Evolutionary conservation across 1,140 invertebrate species (phyloP).

Genomic region (Tribolium castaneum): DNA sequence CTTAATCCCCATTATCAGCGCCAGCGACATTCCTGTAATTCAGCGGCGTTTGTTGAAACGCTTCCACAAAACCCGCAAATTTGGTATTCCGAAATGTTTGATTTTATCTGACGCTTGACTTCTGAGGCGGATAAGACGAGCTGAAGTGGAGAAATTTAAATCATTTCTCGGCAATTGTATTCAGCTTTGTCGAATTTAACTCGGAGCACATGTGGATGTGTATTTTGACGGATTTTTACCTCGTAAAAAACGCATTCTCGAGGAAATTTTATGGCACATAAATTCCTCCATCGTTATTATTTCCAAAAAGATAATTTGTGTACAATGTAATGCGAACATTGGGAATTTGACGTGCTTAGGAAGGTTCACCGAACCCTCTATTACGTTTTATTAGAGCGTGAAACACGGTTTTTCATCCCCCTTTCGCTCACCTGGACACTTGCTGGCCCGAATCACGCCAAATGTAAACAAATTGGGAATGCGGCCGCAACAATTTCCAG

Average conservation of each 20-base stretch:
- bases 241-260: conserved; percentile 18
- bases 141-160: conserved; percentile 6
- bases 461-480: background rate
- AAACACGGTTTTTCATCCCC: conserved; percentile 16
- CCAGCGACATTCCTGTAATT: background rate
- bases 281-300: conserved; percentile 20
- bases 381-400: conserved; percentile 27
- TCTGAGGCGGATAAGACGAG: background rate
- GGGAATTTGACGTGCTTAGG: background rate
- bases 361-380: conserved; percentile 2
- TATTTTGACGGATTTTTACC: conserved; percentile 13
- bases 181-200: background rate
- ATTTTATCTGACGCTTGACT: conserved; percentile 4
- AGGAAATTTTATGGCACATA: conserved; percentile 14
- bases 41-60: background rate
- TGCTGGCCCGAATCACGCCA: background rate
- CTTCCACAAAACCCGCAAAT: background rate
- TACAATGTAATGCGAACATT: conserved; percentile 17
- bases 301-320: conserved; percentile 12
- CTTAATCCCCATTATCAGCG: background rate
- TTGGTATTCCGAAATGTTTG: background rate
- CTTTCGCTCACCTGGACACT: conserved; percentile 11
- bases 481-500: background rate
- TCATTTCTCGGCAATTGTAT: conserved; percentile 6
- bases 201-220: background rate